Base-by-base conservation (phyloP, 2,113 vertebrate genomes). In the Chrysochloris asiatica region DNA sequence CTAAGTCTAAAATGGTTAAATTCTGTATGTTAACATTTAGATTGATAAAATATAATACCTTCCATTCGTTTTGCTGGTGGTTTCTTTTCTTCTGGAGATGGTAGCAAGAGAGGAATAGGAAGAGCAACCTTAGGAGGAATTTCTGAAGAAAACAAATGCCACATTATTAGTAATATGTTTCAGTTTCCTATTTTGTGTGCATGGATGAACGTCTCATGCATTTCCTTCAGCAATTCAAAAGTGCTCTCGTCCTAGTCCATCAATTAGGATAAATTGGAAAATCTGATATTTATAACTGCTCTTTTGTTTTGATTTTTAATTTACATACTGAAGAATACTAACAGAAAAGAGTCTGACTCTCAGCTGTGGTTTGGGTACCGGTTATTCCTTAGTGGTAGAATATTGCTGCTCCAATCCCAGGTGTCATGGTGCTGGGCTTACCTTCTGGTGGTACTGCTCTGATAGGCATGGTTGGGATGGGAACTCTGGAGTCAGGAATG, bases 401-500 rank as follows among this genome's bases (percentile, higher is more conserved):
- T 30, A 22, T 4, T 48, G 14, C 24, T 61, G 5, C 50, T 65
- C 54, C 14, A 63, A n/a, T 12, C 28, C 47, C n/a, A 33, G 84
- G n/a, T 10, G 17, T 24, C 0, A 2, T 11, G 28, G 3, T 38
- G 2, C 17, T 85, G 61, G 69, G 67, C 95, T 96, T 95, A 96
- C 96, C 97, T 96, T 97, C 97, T 52, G 97, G 97, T 28, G 96
- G 96, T 1, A 96, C 94, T 36, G 96, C 93, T 83, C 96, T 92
- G 93, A 97, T 95, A 24, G 97, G 97, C 96, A 97, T 96, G 97
- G 85, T 92, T n/a, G 98, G 98, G 96, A 98, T 97, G 8, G 97
- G 97, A 96, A 99, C 97, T 85, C 98, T 97, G 26, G 98, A 97
- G 96, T 99, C 99, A 43, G 98, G 98, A 94, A 99, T 97, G 96